Percentiles rank a stretch among this genome's conserved stretches.
Conservation (phyloP, 2,888 invertebrate species). For the Scaptomyza cyrtandrae region DNA sequence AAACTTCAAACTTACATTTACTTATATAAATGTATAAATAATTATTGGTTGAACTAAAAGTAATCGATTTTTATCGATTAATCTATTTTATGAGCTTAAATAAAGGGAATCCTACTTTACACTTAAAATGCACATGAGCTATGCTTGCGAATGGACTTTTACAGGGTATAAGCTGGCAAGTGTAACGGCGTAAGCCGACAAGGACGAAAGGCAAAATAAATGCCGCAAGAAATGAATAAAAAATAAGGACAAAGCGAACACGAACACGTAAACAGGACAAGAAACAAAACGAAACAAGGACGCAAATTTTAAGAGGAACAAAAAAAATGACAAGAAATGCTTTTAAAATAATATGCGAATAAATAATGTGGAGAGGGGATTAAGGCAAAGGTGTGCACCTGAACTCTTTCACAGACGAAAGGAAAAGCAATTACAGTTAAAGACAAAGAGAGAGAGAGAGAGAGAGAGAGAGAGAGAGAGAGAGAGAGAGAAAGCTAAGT, state of each 20-base stretch:
- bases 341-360: conserved; percentile 13
- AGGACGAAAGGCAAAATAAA: conserved; percentile 38
- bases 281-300: conserved; percentile 2
- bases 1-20: too few relatives aligned
- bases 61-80: not conserved
- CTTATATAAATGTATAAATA: too few relatives aligned
- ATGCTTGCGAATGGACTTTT: not conserved
- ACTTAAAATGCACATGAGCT: not conserved
- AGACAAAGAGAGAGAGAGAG: too few relatives aligned
- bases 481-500: not conserved
- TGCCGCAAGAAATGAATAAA: conserved; percentile 66
- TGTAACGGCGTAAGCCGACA: conserved; percentile 41
- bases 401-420: not conserved
- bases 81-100: not conserved
- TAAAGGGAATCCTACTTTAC: not conserved
- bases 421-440: not conserved
- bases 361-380: not conserved
- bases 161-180: conserved; percentile 20
- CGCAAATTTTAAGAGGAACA: not conserved
- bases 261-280: conserved; percentile 13
- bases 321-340: conserved; percentile 3
- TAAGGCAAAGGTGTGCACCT: not conserved
- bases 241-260: conserved; percentile 44
- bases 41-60: too few relatives aligned
- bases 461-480: not conserved